These are phyloP conservation scores for Drosophila persimilis DNA, from an alignment of 1,140 invertebrate species.

Conservation along the genomic window DNA sequence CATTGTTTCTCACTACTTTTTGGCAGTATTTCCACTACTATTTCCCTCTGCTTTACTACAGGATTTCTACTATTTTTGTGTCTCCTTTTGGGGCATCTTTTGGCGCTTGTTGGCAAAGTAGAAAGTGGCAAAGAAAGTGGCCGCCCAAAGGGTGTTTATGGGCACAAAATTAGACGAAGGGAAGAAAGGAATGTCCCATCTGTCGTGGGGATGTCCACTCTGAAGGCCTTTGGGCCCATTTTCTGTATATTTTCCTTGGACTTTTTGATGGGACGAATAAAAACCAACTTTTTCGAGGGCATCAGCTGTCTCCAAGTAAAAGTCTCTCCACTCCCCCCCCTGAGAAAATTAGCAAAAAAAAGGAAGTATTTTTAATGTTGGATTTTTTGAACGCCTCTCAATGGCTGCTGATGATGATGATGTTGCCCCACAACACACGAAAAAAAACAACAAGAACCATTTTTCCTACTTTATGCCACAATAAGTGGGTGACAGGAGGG, in stretches of 20 bases:
- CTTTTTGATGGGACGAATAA: conserved; percentile 8
- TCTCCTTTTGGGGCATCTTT: no score
- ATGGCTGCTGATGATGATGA: conserved; percentile 63
- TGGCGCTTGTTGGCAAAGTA: no score
- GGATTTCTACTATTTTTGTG: neutral
- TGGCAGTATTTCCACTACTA: no score
- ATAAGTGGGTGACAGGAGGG: conserved; percentile 70
- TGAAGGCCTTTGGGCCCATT: neutral
- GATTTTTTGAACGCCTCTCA: conserved; percentile 49
- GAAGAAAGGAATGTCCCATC: no score
- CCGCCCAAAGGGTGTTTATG: conserved; percentile 10
- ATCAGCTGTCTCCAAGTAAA: conserved; percentile 67
- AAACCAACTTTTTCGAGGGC: conserved; percentile 34
- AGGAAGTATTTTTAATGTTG: conserved; percentile 43
- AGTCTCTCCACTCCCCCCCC: conserved; percentile 24
- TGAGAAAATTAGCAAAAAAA: conserved; percentile 54
- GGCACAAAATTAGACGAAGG: no score
- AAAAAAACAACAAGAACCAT: conserved; percentile 29
- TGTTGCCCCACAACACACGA: conserved; percentile 12
- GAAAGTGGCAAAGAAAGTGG: neutral
- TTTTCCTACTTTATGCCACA: conserved; percentile 77
- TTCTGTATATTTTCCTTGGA: no score
- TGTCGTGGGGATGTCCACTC: no score
- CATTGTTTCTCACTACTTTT: no score
- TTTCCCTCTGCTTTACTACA: no score